These are phyloP conservation scores for Sceloporus undulatus DNA, from an alignment of 2,113 vertebrate species.

Conservation along the genomic window DNA sequence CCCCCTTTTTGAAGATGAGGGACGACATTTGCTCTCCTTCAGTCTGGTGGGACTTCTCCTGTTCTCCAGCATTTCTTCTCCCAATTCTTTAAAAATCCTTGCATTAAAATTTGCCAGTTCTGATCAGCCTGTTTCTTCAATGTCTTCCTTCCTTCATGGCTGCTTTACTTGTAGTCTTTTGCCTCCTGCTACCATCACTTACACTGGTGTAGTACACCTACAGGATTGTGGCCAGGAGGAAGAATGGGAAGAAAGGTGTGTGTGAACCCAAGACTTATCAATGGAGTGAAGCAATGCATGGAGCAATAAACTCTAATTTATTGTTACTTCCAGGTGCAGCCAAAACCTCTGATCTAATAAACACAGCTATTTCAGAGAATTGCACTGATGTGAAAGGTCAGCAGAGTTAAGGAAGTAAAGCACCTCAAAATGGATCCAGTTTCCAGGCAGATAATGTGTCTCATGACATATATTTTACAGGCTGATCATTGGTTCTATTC, in stretches of 20 bases:
- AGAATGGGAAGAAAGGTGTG: neutral
- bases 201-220: no score
- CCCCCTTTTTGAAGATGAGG: no score
- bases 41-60: no score
- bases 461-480: neutral
- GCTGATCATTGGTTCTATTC: neutral
- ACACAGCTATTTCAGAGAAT: neutral
- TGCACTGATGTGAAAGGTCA: neutral
- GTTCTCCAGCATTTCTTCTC: no score
- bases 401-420: no score
- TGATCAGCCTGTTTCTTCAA: no score
- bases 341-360: neutral
- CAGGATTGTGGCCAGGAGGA: neutral
- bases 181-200: no score
- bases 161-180: neutral
- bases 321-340: neutral
- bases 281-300: neutral
- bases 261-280: neutral
- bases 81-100: no score
- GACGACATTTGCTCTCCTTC: no score
- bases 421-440: neutral
- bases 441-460: neutral
- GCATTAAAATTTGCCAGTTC: no score
- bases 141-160: neutral
- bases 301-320: neutral